A percentile compares a stretch with the other conserved stretches of the same genome.
Evolutionary conservation across 2,888 invertebrate genomes (phyloP).

Genomic region (Apomyelois bistriatella): DNA sequence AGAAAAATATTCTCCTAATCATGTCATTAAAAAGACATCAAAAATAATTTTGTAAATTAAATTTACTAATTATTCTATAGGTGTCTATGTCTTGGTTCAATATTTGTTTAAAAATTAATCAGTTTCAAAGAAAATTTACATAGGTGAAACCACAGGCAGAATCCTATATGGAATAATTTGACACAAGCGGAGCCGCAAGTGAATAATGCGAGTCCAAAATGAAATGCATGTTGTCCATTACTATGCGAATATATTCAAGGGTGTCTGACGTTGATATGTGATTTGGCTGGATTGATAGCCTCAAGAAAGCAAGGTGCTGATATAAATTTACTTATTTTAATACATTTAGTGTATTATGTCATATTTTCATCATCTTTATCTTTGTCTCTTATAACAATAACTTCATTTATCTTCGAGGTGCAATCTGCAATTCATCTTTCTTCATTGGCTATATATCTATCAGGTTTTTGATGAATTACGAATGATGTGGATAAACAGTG

Average conservation of each 20-base stretch:
- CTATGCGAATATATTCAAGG: slow-evolving; percentile 11
- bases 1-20: neutral
- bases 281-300: slow-evolving; percentile 7
- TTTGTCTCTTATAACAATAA: neutral
- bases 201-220: neutral
- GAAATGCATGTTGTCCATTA: slow-evolving; percentile 6
- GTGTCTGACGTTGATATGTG: slow-evolving; percentile 7
- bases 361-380: neutral
- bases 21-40: neutral
- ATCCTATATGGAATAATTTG: neutral
- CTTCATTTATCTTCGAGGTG: slow-evolving; percentile 4
- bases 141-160: neutral
- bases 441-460: slow-evolving; percentile 31
- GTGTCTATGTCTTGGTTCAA: too few relatives aligned
- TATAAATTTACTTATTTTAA: slow-evolving; percentile 10
- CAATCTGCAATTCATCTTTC: slow-evolving; percentile 12
- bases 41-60: too few relatives aligned
- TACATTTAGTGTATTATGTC: slow-evolving; percentile 2
- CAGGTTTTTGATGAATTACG: slow-evolving; percentile 39
- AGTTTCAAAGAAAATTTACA: too few relatives aligned
- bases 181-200: neutral
- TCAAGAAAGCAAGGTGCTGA: slow-evolving; percentile 6
- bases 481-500: slow-evolving; percentile 24
- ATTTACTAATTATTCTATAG: too few relatives aligned
- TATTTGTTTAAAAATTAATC: too few relatives aligned